Conservation (phyloP, 92 coral and sea anemone species). For the Porites divaricata region DNA sequence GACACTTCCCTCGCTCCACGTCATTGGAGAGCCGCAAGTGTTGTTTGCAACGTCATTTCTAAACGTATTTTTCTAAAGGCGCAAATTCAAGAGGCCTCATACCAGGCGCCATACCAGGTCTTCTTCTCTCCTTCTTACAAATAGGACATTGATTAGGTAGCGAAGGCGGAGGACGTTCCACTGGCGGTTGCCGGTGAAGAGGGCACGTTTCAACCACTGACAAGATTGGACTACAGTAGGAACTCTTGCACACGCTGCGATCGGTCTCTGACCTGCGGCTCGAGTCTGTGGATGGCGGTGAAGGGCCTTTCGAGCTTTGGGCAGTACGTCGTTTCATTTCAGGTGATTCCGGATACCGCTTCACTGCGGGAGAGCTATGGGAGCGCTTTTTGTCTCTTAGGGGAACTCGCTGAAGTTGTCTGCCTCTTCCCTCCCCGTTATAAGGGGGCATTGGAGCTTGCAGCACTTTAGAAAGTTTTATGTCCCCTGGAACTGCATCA, state of each 20-base stretch:
- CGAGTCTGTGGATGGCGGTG: slow-evolving; percentile 34
- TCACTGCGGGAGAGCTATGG: slow-evolving; percentile 39
- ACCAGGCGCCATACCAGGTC: slow-evolving; percentile 52
- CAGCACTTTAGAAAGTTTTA: slow-evolving; percentile 24
- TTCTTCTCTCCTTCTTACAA: slow-evolving; percentile 71
- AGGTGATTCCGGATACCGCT: slow-evolving; percentile 23
- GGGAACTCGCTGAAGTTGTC: slow-evolving; percentile 16
- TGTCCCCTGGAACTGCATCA: slow-evolving; percentile 24
- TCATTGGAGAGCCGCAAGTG: background rate
- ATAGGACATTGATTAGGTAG: slow-evolving; percentile 70
- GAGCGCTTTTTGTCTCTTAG: slow-evolving; percentile 6
- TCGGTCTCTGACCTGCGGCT: slow-evolving; percentile 53
- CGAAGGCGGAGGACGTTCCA: slow-evolving; percentile 50
- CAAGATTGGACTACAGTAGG: slow-evolving; percentile 88
- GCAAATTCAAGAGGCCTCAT: slow-evolving; percentile 48
- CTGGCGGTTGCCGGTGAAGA: slow-evolving; percentile 60
- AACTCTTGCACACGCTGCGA: slow-evolving; percentile 62
- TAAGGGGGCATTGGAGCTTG: slow-evolving; percentile 35
- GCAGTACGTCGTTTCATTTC: slow-evolving; percentile 11
- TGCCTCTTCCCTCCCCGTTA: slow-evolving; percentile 30
- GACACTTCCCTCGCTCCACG: no score
- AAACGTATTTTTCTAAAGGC: slow-evolving; percentile 64
- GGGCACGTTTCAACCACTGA: slow-evolving; percentile 84
- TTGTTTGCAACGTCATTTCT: background rate
- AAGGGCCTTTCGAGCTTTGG: slow-evolving; percentile 18